Base-by-base conservation (phyloP, 2,113 vertebrate species). In the Podarcis raffonei region DNA sequence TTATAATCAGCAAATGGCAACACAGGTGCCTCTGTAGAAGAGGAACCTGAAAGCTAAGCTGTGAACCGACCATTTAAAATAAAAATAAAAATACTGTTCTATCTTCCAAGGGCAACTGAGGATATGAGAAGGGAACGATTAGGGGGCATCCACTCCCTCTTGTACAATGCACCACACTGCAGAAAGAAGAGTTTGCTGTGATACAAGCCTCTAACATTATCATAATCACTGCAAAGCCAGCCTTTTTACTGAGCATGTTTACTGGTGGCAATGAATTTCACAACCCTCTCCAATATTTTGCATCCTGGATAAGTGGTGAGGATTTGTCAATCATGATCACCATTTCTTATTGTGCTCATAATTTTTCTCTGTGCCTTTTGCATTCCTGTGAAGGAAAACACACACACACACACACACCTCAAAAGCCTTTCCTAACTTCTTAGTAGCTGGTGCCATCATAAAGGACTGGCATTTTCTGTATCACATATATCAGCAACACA, bases 151-250 rank as follows among this genome's bases (percentile, higher is more conserved):
- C 71, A 91, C 83, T 90, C 83, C 62, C 92, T 91, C n/a, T 77
- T 8, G 86, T 94, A 90, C 93, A 92, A 89, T 82, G 89, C 66
- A 85, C 89, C 22, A 57, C 88, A 80, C 89, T 94, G 92, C 88
- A 94, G 86, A 84, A 69, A 84, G 59, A 92, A 87, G 91, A 94
- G 87, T 92, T 93, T 83, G 90, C 93, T 94, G 88, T 72, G 87
- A 68, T 72, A 84, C 85, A 0, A 0, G 37, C 83, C 87, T 87
- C 79, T 57, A 11, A 90, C 86, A 92, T 84, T 89, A 92, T 85
- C 87, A 66, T 15, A 71, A 66, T 4, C 83, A 86, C 92, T 78
- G 57, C 65, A 83, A 89, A 90, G 87, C 37, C 32, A 81, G 27
- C 53, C 57, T 30, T 23, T 27, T 80, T 5, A 15, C 30, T 77